These are phyloP conservation scores for Octodon degus DNA, from an alignment of 2,113 vertebrate species.

Conservation along the genomic window DNA sequence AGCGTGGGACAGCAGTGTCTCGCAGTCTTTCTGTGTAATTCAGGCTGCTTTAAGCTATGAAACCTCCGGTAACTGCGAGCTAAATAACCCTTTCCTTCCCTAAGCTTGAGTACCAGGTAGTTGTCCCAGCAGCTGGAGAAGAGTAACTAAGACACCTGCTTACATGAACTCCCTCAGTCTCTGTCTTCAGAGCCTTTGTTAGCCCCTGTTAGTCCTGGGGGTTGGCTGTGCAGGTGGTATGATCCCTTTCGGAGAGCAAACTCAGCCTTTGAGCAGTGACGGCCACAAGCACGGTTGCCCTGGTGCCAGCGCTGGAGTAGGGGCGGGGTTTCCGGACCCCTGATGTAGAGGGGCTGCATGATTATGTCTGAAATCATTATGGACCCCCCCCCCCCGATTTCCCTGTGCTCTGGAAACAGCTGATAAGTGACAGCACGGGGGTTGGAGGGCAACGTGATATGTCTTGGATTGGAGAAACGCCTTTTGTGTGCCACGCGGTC, in stretches of 20 bases:
- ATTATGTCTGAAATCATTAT: not conserved
- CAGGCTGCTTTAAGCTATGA: too few species aligned
- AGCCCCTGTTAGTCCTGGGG: not conserved
- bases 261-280: not conserved
- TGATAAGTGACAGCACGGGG: not conserved
- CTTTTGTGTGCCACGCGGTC: not conserved
- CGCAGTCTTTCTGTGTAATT: too few species aligned
- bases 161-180: not conserved
- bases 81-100: too few species aligned
- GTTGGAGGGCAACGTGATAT: not conserved
- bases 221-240: not conserved
- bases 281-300: not conserved
- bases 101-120: too few species aligned
- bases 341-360: not conserved
- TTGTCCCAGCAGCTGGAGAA: too few species aligned
- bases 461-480: not conserved
- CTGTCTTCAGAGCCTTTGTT: conserved; percentile 8
- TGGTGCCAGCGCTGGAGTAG: not conserved
- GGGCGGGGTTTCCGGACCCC: not conserved
- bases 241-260: not conserved
- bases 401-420: not conserved
- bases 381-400: not conserved
- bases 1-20: too few species aligned
- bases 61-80: too few species aligned
- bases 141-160: too few species aligned